Evolutionary conservation across 2,888 invertebrate species (phyloP).

Genomic region (Limnephilus auricula): DNA sequence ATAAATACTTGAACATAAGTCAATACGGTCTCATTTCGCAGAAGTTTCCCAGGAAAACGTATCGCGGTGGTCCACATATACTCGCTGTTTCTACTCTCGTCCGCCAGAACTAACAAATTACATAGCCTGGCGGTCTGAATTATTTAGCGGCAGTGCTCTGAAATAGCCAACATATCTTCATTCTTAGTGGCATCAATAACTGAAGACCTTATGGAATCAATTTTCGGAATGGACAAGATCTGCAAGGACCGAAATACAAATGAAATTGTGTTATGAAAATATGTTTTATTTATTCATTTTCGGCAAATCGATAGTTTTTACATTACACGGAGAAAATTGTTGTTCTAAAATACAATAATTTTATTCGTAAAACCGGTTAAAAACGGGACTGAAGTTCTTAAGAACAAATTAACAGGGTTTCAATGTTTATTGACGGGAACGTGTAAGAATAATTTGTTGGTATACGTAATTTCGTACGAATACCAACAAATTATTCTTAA

Average conservation of each 20-base stretch:
- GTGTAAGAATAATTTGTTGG: too few species aligned
- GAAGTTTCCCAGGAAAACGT: neutral
- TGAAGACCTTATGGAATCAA: neutral
- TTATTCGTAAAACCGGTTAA: too few species aligned
- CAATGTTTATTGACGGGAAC: too few species aligned
- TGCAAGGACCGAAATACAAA: neutral
- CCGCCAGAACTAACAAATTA: neutral
- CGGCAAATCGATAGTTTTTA: too few species aligned
- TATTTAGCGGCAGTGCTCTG: slow-evolving; percentile 7
- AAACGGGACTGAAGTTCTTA: too few species aligned
- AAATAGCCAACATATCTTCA: slow-evolving; percentile 18
- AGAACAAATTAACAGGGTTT: too few species aligned
- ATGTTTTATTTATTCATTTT: neutral
- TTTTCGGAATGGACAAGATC: neutral
- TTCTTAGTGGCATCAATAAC: neutral
- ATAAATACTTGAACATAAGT: neutral
- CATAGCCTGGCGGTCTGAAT: neutral
- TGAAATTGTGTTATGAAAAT: neutral
- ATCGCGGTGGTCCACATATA: neutral
- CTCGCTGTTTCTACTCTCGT: neutral
- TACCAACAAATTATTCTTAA: too few species aligned
- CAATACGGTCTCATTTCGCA: neutral
- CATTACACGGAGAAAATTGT: too few species aligned
- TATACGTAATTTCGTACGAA: too few species aligned
- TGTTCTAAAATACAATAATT: too few species aligned